Evolutionary conservation across 1,140 invertebrate species (phyloP).

Genomic region (Latrodectus geometricus): DNA sequence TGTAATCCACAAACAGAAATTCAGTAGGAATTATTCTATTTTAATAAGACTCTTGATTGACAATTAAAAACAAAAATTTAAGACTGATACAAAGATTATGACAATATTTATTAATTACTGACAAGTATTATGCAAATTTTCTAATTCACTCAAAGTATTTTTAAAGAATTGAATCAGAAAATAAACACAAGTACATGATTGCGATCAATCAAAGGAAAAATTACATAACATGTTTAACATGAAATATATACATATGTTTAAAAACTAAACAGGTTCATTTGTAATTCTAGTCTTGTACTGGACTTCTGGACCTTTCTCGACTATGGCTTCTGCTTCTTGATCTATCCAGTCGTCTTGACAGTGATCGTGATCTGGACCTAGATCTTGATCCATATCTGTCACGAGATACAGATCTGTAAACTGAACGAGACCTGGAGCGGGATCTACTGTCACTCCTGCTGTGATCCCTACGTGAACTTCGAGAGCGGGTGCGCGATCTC

Average conservation of each 20-base stretch:
- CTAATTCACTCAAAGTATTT: too few species aligned
- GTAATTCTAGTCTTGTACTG: not conserved
- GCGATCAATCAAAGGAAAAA: too few species aligned
- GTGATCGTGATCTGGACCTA: not conserved
- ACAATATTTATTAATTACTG: too few species aligned
- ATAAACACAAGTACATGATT: too few species aligned
- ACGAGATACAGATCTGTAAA: not conserved
- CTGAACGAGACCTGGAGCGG: not conserved
- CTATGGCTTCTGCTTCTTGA: not conserved
- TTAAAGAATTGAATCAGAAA: too few species aligned
- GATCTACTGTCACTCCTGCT: not conserved
- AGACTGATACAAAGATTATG: too few species aligned
- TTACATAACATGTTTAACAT: not conserved
- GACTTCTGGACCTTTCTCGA: not conserved
- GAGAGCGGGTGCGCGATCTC: not conserved
- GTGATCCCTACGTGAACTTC: not conserved
- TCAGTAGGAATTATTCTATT: too few species aligned
- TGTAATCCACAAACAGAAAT: too few species aligned
- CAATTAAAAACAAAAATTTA: too few species aligned
- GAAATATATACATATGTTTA: not conserved
- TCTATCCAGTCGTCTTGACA: not conserved
- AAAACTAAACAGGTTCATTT: not conserved
- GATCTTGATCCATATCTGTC: not conserved
- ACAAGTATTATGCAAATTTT: too few species aligned
- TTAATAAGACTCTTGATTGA: too few species aligned